phyloP scores from a whole-genome alignment of 2,888 invertebrate genomes.

The Rhamnusium bicolor region DNA sequence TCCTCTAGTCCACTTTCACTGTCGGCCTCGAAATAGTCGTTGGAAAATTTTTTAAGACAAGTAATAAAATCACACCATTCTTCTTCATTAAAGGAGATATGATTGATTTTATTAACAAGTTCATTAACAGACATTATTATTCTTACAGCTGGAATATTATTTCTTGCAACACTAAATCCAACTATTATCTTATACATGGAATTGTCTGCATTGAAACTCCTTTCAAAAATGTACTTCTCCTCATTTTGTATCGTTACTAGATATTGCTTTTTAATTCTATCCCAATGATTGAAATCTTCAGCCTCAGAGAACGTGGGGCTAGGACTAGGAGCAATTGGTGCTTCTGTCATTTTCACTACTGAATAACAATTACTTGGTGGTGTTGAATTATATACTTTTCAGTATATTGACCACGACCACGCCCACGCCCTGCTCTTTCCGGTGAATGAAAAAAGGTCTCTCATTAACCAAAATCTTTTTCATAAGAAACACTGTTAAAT shows the following conservation, averaged over 20 bases:
- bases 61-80: too few relatives aligned
- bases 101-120: too few relatives aligned
- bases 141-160: not conserved
- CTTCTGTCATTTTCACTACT: too few relatives aligned
- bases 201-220: not conserved
- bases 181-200: too few relatives aligned
- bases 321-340: not conserved
- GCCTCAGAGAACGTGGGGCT: not conserved
- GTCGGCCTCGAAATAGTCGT: not conserved
- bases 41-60: not conserved
- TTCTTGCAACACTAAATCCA: not conserved
- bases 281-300: not conserved
- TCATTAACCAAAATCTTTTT: not conserved
- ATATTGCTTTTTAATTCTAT: constrained; percentile 6
- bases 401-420: too few relatives aligned
- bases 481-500: not conserved
- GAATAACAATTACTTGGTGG: not conserved
- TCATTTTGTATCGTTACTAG: not conserved
- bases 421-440: not conserved
- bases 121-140: not conserved
- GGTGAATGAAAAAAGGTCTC: not conserved
- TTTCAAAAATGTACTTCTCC: not conserved
- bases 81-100: too few relatives aligned
- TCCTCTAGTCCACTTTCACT: not conserved
- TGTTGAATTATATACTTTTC: too few relatives aligned